Evolutionary conservation across 1,140 invertebrate genomes (phyloP).

Genomic region (Drosophila hydei): DNA sequence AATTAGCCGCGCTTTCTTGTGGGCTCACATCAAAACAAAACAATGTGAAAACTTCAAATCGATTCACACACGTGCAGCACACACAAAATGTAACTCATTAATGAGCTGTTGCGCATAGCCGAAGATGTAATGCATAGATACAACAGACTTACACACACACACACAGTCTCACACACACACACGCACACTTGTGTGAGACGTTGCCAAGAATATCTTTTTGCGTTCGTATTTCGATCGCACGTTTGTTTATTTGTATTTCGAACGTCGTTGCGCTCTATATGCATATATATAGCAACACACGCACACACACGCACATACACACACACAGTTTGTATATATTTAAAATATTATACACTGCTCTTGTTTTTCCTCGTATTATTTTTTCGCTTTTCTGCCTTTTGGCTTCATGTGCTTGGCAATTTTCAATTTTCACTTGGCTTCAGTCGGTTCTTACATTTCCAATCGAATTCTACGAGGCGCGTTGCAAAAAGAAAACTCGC

Average conservation of each 20-base stretch:
- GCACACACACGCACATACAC: constrained; percentile 40
- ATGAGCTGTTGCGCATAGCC: constrained; percentile 49
- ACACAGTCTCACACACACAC: constrained; percentile 14
- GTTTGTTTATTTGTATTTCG: constrained; percentile 65
- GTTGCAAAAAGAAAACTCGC: constrained; percentile 54
- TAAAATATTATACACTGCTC: constrained; percentile 75
- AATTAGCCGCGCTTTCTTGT: constrained; percentile 51
- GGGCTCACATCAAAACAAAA: constrained; percentile 47
- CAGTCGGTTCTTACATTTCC: constrained; percentile 82
- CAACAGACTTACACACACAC: constrained; percentile 15
- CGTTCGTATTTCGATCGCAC: constrained; percentile 68
- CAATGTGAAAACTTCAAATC: constrained; percentile 64
- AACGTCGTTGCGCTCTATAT: constrained; percentile 23
- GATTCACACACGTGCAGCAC: constrained; percentile 43
- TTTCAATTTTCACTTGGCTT: constrained; percentile 78
- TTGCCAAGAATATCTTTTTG: constrained; percentile 77
- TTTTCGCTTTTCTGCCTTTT: constrained; percentile 36
- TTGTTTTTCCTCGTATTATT: constrained; percentile 16
- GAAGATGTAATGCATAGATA: constrained; percentile 22
- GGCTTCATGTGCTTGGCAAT: constrained; percentile 73
- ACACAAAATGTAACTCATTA: constrained; percentile 60
- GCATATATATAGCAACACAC: constrained; percentile 41
- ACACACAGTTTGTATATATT: constrained; percentile 69
- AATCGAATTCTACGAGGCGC: constrained; percentile 74
- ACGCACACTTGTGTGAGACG: not conserved